A percentile compares a stretch with the other conserved stretches of the same genome.
Conservation (phyloP, 1,140 invertebrate species). For the Orchestia grillus region DNA sequence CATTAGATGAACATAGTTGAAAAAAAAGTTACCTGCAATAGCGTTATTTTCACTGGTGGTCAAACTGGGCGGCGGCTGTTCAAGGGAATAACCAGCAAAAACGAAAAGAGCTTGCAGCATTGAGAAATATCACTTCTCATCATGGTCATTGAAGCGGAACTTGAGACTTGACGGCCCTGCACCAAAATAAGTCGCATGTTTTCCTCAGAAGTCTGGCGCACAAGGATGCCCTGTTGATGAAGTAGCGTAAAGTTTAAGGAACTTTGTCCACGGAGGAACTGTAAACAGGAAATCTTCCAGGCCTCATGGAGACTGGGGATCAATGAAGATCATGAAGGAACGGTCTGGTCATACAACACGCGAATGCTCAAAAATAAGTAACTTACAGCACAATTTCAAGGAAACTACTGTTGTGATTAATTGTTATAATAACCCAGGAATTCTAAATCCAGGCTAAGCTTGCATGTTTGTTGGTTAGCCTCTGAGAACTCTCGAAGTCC, state of each 20-base stretch:
- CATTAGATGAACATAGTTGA: too few relatives aligned
- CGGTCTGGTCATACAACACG: neutral
- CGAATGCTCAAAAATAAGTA: neutral
- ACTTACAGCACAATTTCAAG: neutral
- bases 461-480: too few relatives aligned
- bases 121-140: neutral
- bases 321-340: neutral
- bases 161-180: neutral
- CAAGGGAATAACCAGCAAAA: neutral
- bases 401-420: neutral
- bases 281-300: constrained; percentile 23
- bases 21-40: neutral
- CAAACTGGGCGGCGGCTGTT: neutral
- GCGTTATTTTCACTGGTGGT: neutral
- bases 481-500: too few relatives aligned
- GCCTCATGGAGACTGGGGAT: neutral
- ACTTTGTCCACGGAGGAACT: neutral
- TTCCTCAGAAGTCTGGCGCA: constrained; percentile 11
- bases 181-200: constrained; percentile 37
- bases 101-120: neutral
- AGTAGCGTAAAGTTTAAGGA: constrained; percentile 1
- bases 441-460: too few relatives aligned
- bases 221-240: constrained; percentile 42
- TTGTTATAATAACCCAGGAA: neutral
- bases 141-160: neutral